phyloP scores from a whole-genome alignment of 2,113 vertebrate genomes.

The Chlorocebus sabaeus region DNA sequence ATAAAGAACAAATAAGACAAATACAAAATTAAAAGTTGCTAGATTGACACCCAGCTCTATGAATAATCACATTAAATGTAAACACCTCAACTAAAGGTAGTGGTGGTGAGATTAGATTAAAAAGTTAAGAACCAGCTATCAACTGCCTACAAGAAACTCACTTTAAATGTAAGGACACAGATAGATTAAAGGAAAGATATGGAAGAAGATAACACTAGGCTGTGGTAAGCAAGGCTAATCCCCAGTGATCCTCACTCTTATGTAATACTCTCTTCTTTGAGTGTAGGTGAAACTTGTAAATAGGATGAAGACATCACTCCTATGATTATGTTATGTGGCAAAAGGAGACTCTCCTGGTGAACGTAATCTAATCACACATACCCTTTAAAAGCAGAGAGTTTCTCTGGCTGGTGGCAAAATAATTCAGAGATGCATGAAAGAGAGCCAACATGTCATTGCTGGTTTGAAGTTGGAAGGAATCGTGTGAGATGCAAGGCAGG shows the following conservation, averaged over 20 bases:
- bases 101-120: not conserved
- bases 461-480: not conserved
- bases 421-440: not conserved
- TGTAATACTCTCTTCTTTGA: not conserved
- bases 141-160: not conserved
- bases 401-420: not conserved
- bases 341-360: not conserved
- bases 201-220: not conserved
- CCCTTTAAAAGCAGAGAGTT: not conserved
- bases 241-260: not conserved
- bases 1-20: not conserved
- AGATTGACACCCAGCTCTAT: not conserved
- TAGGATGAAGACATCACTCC: not conserved
- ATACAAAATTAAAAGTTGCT: not conserved
- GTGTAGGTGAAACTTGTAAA: not conserved
- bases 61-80: not conserved
- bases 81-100: not conserved
- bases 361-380: not conserved
- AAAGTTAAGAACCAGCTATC: not conserved
- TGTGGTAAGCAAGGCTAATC: not conserved
- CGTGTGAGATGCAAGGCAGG: not conserved
- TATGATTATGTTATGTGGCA: not conserved
- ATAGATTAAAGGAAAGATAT: not conserved
- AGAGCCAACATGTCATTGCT: not conserved
- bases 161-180: not conserved